Evolutionary conservation across 2,888 invertebrate species (phyloP).

Genomic region (Melieria omissa): DNA sequence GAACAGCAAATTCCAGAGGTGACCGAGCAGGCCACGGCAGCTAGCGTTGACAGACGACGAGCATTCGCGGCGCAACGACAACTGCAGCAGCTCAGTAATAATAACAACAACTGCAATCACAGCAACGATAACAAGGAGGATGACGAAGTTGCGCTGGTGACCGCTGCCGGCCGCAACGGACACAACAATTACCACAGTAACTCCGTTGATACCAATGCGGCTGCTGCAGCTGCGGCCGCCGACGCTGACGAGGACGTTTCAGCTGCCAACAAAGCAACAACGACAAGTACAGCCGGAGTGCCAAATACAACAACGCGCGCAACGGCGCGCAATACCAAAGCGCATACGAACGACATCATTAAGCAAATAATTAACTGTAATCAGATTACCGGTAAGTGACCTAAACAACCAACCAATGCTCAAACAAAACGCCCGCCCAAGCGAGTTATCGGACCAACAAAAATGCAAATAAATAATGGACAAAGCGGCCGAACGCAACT

Average conservation of each 20-base stretch:
- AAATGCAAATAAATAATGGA: background rate
- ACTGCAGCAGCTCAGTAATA: background rate
- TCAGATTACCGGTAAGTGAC: constrained; percentile 65
- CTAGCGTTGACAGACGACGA: constrained; percentile 2
- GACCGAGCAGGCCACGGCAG: no score
- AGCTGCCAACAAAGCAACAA: constrained; percentile 43
- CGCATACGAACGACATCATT: constrained; percentile 54
- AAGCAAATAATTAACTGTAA: constrained; percentile 63
- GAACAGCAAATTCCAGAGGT: background rate
- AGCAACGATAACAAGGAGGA: constrained; percentile 28
- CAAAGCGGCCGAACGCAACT: background rate
- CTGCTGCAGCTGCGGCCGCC: background rate
- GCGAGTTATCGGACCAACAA: background rate
- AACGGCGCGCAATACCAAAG: constrained; percentile 3
- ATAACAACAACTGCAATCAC: constrained; percentile 30
- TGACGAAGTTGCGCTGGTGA: constrained; percentile 31
- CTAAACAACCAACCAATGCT: background rate
- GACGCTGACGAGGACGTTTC: constrained; percentile 28
- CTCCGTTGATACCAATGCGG: background rate
- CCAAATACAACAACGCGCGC: constrained; percentile 42
- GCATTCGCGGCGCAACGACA: background rate
- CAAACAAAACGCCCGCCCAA: background rate
- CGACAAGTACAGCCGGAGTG: constrained; percentile 50
- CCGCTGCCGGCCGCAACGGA: constrained; percentile 32
- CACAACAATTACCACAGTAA: constrained; percentile 7